phyloP scores from a whole-genome alignment of 2,797 vertebrate species.

The Gouania willdenowi region DNA sequence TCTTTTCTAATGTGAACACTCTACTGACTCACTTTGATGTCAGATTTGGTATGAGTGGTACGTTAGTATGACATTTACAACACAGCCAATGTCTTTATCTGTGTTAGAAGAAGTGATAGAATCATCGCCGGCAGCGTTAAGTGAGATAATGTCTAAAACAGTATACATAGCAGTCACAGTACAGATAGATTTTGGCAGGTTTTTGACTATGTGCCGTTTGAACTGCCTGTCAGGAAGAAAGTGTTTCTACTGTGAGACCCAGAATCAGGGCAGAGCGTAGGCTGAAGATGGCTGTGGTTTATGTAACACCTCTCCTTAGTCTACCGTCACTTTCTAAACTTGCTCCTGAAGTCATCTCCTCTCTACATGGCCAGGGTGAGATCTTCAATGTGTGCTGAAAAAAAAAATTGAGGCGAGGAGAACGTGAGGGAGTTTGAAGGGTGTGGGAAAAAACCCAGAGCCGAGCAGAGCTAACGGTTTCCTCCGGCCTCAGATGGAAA shows the following conservation, averaged over 20 bases:
- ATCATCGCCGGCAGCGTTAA: no score
- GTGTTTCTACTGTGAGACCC: constrained; percentile 5
- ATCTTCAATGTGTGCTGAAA: not conserved
- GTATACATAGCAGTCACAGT: no score
- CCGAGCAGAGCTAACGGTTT: constrained; percentile 65
- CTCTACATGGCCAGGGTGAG: constrained; percentile 15
- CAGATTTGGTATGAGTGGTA: no score
- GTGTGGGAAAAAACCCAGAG: constrained; percentile 51
- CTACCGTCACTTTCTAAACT: constrained; percentile 48
- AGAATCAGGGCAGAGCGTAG: constrained; percentile 1
- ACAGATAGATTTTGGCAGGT: no score
- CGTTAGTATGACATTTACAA: no score
- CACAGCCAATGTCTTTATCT: no score
- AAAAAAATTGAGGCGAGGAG: not conserved
- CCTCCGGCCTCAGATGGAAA: constrained; percentile 78
- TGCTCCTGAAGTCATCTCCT: constrained; percentile 45
- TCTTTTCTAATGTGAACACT: no score
- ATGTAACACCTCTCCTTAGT: constrained; percentile 37
- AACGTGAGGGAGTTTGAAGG: constrained; percentile 36
- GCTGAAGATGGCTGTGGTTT: constrained; percentile 33
- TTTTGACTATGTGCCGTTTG: no score
- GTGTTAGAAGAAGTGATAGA: no score
- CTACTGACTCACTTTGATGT: no score
- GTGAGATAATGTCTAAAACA: no score
- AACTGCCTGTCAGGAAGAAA: no score